Percentiles rank a stretch among this genome's conserved stretches.
These are phyloP conservation scores for Phataginus tricuspis DNA, from an alignment of 2,797 vertebrate genomes.

Conservation along the genomic window DNA sequence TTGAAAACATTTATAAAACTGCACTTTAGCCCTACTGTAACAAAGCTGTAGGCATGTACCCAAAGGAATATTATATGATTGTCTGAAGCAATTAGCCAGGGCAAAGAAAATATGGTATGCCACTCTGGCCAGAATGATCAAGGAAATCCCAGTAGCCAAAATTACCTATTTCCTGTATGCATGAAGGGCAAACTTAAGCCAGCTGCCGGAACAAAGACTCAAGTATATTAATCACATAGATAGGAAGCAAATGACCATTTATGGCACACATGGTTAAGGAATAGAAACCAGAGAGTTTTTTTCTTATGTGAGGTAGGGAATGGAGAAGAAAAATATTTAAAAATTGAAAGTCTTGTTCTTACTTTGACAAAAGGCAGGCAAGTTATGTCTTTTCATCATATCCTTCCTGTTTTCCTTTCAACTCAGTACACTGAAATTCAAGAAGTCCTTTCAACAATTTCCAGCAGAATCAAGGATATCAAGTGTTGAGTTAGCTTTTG, in stretches of 20 bases:
- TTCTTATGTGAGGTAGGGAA: background rate
- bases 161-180: background rate
- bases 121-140: background rate
- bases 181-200: conserved; percentile 7
- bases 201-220: conserved; percentile 10
- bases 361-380: background rate
- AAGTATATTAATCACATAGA: conserved; percentile 8
- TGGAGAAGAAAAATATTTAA: background rate
- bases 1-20: background rate
- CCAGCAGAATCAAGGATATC: background rate
- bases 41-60: conserved; percentile 4
- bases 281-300: background rate
- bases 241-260: conserved; percentile 15
- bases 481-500: background rate
- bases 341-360: background rate
- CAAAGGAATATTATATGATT: conserved; percentile 17
- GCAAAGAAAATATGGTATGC: conserved; percentile 23
- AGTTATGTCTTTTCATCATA: background rate
- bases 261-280: background rate
- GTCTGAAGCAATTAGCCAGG: background rate
- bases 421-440: conserved; percentile 4
- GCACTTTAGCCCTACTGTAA: background rate
- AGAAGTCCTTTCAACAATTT: conserved; percentile 36
- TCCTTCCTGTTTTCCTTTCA: background rate
- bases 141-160: conserved; percentile 9